Base-by-base conservation (phyloP, 2,888 invertebrate genomes). In the Macropis europaea region DNA sequence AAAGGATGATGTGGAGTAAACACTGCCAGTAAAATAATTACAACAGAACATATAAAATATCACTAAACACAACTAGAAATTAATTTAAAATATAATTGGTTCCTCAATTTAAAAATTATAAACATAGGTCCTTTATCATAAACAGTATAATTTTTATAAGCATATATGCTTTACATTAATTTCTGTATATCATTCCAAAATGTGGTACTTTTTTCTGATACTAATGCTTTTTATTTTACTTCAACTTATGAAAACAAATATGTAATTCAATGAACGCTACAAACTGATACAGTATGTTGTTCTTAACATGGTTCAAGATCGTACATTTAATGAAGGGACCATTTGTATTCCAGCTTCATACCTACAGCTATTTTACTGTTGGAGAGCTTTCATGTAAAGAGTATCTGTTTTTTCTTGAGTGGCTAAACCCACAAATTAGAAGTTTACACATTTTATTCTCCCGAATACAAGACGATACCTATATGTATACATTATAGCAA, bases 1-100 rank as follows among this genome's bases (percentile, higher is more conserved):
- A 77, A 82, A 79, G 56, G 77, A 61, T 79, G 76, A 50, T 62
- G 32, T 63, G 66, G 79, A 81, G 79, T 78, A 76, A 64, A 70
- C 61, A 80, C 72, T 79, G 80, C 77, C 80, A 77, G 32, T 60
- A 59, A 74, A 75, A 57, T 70, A 64, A 57, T 47, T 50, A 42
- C 50, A 57, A 40, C 48, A 60, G 30, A 60, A 22, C 52, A 59
- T 64, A 60, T 32, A 54, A 52, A 54, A 17, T 61, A 53, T 64
- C 50, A 54, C 15, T 54, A 34, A 32, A 36, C 34, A 38, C 40
- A 52, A 43, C n/a, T 47, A 19, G 47, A 56, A 28, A 28, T 36
- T 7, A 63, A 26, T 42, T 56, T 26, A 40, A 15, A 38, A 30
- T 13, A 28, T 13, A 32, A 38, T 61, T 54, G 28, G 15, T 77